phyloP scores from a whole-genome alignment of 2,888 invertebrate species.

The Cosmopolites sordidus region DNA sequence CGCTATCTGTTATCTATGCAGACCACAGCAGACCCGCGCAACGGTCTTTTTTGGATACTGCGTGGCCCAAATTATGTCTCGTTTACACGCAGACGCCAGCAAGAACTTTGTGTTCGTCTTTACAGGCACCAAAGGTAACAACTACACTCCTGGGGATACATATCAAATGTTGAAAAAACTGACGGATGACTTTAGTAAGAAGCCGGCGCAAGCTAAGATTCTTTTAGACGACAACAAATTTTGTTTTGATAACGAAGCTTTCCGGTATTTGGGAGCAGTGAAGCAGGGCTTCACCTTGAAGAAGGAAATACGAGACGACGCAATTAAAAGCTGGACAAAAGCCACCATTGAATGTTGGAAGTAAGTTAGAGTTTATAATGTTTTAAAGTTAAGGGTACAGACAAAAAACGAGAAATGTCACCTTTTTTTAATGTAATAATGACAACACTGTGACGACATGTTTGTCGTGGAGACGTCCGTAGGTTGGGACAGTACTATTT shows the following conservation, averaged over 20 bases:
- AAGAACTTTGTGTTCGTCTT: constrained; percentile 44
- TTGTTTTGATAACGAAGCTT: constrained; percentile 44
- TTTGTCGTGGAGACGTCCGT: no score
- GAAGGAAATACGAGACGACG: constrained; percentile 14
- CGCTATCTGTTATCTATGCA: constrained; percentile 40
- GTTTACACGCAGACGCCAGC: constrained; percentile 41
- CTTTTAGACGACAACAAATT: constrained; percentile 38
- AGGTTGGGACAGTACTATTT: no score
- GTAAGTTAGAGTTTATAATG: no score
- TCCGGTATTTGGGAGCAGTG: constrained; percentile 39
- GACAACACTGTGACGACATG: no score
- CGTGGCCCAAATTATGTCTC: constrained; percentile 40
- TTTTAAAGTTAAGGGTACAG: no score
- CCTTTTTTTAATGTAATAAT: no score
- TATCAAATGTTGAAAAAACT: constrained; percentile 32
- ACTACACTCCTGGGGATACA: constrained; percentile 37
- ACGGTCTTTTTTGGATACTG: constrained; percentile 42
- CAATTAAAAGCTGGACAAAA: constrained; percentile 34
- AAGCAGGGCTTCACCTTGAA: constrained; percentile 32
- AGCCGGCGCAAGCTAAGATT: constrained; percentile 35
- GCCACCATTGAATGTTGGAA: constrained; percentile 34
- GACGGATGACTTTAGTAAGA: constrained; percentile 31
- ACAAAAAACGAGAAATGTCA: no score
- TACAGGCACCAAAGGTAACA: constrained; percentile 37
- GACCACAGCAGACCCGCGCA: constrained; percentile 37